These are phyloP conservation scores for Cryptocheilus praepositus DNA, from an alignment of 2,888 invertebrate genomes.

Conservation along the genomic window DNA sequence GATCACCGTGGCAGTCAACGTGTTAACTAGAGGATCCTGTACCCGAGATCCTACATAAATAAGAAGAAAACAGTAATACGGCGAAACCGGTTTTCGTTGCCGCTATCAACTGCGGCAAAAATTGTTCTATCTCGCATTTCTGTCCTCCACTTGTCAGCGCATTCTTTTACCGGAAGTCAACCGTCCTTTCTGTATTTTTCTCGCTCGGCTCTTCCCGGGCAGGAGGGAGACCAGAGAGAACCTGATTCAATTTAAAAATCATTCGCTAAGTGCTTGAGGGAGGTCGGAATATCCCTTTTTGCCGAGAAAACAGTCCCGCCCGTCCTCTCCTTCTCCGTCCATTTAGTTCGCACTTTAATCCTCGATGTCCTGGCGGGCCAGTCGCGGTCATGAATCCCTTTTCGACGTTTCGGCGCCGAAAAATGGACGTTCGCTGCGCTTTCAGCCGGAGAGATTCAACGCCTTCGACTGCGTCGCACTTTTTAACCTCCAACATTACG, in stretches of 20 bases:
- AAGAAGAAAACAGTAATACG: no score
- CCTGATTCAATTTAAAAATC: constrained; percentile 69
- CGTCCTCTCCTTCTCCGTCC: constrained; percentile 20
- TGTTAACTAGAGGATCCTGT: no score
- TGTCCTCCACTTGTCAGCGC: constrained; percentile 55
- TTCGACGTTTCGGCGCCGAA: constrained; percentile 55
- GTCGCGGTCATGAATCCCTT: constrained; percentile 46
- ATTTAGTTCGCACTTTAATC: constrained; percentile 51
- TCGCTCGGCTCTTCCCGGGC: constrained; percentile 15
- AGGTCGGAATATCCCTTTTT: constrained; percentile 41
- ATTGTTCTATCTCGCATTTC: constrained; percentile 21
- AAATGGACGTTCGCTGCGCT: constrained; percentile 38
- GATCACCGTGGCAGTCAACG: no score
- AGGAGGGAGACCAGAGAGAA: constrained; percentile 33
- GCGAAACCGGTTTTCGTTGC: no score
- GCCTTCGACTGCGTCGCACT: no score
- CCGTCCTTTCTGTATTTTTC: constrained; percentile 14
- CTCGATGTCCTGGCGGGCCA: constrained; percentile 39
- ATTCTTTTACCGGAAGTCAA: constrained; percentile 40
- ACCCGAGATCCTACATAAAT: no score
- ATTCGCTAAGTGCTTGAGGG: constrained; percentile 66
- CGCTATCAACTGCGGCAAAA: not conserved
- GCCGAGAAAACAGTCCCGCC: constrained; percentile 38
- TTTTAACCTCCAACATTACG: no score
- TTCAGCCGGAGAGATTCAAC: constrained; percentile 25